phyloP scores from a whole-genome alignment of 2,888 invertebrate genomes.

The Tetragonula carbonaria region DNA sequence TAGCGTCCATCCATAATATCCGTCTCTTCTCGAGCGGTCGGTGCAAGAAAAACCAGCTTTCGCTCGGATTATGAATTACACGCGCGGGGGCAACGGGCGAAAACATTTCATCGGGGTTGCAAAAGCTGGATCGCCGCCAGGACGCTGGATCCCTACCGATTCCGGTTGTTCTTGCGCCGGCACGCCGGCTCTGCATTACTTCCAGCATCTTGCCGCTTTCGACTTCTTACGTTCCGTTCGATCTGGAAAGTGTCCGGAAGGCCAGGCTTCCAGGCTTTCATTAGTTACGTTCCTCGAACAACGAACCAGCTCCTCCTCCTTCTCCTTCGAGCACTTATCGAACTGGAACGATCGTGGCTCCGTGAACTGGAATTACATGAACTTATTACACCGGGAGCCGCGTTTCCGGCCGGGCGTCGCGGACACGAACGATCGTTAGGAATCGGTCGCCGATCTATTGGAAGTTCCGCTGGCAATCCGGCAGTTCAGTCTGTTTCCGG shows the following conservation, averaged over 20 bases:
- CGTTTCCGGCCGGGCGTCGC: neutral
- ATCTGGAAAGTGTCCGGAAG: slow-evolving; percentile 65
- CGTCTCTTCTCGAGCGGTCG: too few relatives aligned
- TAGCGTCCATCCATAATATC: neutral
- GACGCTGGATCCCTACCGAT: slow-evolving; percentile 44
- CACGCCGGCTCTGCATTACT: slow-evolving; percentile 41
- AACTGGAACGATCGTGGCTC: slow-evolving; percentile 59
- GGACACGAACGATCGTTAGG: slow-evolving; percentile 13
- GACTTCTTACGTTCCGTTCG: slow-evolving; percentile 57
- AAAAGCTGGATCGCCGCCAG: slow-evolving; percentile 73
- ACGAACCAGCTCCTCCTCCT: slow-evolving; percentile 26
- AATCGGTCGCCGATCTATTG: slow-evolving; percentile 11
- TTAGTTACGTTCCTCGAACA: slow-evolving; percentile 66
- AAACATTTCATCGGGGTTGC: slow-evolving; percentile 62
- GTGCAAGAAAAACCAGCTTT: slow-evolving; percentile 11
- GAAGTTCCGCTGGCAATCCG: slow-evolving; percentile 2
- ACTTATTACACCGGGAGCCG: slow-evolving; percentile 42
- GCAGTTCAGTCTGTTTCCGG: neutral
- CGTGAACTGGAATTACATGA: slow-evolving; percentile 53
- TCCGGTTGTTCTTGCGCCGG: slow-evolving; percentile 23
- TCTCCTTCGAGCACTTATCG: slow-evolving; percentile 55
- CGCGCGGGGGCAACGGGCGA: slow-evolving; percentile 41
- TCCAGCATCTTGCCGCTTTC: slow-evolving; percentile 48
- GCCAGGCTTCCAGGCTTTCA: slow-evolving; percentile 61
- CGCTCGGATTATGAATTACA: slow-evolving; percentile 48